Conservation (phyloP, 2,113 vertebrate species). For the Albula glossodonta region DNA sequence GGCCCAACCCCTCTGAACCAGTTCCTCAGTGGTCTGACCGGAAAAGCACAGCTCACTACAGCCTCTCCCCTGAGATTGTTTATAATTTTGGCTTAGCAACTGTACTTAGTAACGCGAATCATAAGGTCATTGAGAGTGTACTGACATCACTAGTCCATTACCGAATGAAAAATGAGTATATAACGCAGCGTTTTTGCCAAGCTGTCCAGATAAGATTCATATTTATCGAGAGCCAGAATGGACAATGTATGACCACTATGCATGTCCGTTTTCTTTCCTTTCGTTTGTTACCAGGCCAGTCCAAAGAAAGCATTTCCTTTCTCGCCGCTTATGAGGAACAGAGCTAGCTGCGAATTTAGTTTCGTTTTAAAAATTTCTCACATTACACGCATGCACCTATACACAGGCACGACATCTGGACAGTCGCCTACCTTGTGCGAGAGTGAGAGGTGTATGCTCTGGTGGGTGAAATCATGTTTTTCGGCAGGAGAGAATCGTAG, state of each 20-base stretch:
- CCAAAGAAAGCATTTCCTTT: constrained; percentile 4
- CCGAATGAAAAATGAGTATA: background rate
- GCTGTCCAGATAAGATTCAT: background rate
- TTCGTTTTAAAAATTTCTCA: background rate
- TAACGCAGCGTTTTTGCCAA: background rate
- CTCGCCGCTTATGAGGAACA: background rate
- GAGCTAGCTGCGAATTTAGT: background rate
- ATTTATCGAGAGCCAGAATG: background rate
- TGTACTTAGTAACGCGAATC: background rate
- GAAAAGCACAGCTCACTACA: background rate
- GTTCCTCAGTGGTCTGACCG: background rate
- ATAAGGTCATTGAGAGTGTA: background rate
- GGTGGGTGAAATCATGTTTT: background rate
- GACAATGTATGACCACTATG: background rate
- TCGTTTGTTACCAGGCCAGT: constrained; percentile 2
- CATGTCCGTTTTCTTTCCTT: background rate
- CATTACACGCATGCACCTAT: background rate
- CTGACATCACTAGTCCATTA: background rate
- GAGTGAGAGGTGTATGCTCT: background rate
- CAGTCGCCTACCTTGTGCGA: background rate
- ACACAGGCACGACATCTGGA: background rate
- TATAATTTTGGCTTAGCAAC: background rate
- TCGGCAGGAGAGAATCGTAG: background rate
- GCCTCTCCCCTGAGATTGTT: background rate
- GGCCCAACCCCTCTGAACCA: background rate